Percentiles rank a stretch among this genome's conserved stretches.
Evolutionary conservation across 2,888 invertebrate genomes (phyloP).

Genomic region (Drosophila neonasuta): DNA sequence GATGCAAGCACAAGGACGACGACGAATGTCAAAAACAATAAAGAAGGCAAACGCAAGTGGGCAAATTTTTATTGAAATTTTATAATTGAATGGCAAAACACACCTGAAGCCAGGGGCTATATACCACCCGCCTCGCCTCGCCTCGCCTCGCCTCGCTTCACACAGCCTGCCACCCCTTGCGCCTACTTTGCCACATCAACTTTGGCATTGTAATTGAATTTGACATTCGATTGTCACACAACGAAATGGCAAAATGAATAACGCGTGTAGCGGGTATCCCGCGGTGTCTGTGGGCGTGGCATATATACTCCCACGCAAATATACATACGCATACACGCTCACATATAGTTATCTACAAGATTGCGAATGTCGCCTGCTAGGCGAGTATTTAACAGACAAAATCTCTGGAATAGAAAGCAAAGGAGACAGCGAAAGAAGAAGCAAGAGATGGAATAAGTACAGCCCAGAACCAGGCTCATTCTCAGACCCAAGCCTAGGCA

Average conservation of each 20-base stretch:
- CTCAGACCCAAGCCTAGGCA: constrained; percentile 29
- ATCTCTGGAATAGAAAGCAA: constrained; percentile 35
- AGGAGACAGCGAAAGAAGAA: constrained; percentile 15
- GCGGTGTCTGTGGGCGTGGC: constrained; percentile 34
- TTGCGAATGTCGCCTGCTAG: constrained; percentile 26
- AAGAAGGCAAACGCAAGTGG: constrained; percentile 48
- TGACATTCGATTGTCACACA: constrained; percentile 55
- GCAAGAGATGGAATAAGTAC: constrained; percentile 9
- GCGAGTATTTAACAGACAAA: constrained; percentile 51
- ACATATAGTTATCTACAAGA: constrained; percentile 26
- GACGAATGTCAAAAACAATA: constrained; percentile 73
- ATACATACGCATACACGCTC: constrained; percentile 4
- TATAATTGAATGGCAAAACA: constrained; percentile 78
- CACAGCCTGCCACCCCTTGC: neutral
- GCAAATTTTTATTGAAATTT: constrained; percentile 73
- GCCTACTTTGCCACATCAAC: neutral
- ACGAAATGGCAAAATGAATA: constrained; percentile 35
- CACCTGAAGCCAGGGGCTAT: constrained; percentile 70
- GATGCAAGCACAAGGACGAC: constrained; percentile 20
- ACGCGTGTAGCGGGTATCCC: constrained; percentile 21
- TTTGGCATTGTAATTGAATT: constrained; percentile 59
- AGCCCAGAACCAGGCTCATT: no score
- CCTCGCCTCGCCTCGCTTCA: neutral
- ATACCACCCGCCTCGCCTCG: constrained; percentile 12
- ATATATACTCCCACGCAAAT: constrained; percentile 8